Conservation (phyloP, 2,113 vertebrate genomes). For the Macaca mulatta region DNA sequence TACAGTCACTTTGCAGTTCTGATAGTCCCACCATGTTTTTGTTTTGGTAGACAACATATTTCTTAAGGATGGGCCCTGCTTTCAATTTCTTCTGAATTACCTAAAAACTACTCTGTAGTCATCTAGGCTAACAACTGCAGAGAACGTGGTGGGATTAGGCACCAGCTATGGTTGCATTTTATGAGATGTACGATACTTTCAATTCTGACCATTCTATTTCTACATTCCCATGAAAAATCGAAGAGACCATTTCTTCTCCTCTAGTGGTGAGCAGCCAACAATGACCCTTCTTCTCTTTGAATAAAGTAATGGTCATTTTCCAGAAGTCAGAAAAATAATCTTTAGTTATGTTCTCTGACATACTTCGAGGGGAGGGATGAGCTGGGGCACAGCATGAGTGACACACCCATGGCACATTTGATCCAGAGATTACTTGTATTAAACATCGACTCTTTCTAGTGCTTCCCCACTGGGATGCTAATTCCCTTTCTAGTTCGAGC, state of each 20-base stretch:
- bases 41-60: neutral
- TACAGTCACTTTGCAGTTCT: neutral
- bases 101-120: neutral
- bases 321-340: neutral
- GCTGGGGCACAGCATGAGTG: fast-evolving
- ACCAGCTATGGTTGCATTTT: fast-evolving
- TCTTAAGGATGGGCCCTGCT: neutral
- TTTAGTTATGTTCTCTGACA: neutral
- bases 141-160: no score
- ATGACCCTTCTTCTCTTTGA: neutral
- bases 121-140: fast-evolving
- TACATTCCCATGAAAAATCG: neutral
- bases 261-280: neutral
- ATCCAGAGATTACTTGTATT: fast-evolving
- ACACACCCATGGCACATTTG: fast-evolving
- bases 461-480: fast-evolving
- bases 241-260: neutral
- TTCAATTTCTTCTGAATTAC: neutral
- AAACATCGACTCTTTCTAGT: fast-evolving
- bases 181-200: neutral
- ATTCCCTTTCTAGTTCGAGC: fast-evolving
- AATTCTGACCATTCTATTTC: neutral
- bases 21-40: neutral
- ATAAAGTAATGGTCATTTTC: neutral
- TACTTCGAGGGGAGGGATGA: neutral